Evolutionary conservation across 1,140 invertebrate species (phyloP).

Genomic region (Drosophila truncata): DNA sequence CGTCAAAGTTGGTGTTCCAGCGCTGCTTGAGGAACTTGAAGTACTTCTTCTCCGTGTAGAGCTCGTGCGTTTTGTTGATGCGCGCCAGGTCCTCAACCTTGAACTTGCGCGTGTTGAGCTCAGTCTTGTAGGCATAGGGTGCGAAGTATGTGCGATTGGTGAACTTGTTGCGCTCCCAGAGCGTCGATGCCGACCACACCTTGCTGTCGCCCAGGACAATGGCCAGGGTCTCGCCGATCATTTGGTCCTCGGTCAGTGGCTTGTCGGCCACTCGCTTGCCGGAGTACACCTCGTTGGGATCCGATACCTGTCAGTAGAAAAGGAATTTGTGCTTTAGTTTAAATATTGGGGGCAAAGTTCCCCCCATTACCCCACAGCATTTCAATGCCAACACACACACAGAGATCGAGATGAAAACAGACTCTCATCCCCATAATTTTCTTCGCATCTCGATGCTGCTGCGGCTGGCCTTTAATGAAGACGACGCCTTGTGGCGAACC

Average conservation of each 20-base stretch:
- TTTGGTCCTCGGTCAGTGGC: constrained; percentile 96
- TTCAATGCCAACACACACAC: constrained; percentile 64
- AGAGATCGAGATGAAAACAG: constrained; percentile 14
- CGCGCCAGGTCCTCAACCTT: constrained; percentile 95
- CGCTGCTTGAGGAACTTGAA: constrained; percentile 95
- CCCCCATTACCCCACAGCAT: constrained; percentile 18
- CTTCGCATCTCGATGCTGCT: constrained; percentile 16
- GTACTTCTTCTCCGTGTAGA: constrained; percentile 94
- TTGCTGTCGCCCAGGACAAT: constrained; percentile 95
- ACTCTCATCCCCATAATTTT: constrained; percentile 25
- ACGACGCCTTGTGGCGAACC: constrained; percentile 74
- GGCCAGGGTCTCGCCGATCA: constrained; percentile 96
- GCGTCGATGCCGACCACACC: constrained; percentile 96
- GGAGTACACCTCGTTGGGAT: constrained; percentile 97
- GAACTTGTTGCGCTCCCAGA: constrained; percentile 98
- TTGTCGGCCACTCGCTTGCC: constrained; percentile 95
- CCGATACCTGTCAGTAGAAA: constrained; percentile 89
- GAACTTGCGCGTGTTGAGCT: constrained; percentile 93
- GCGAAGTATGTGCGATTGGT: constrained; percentile 96
- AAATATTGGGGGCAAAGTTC: neutral
- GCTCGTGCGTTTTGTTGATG: constrained; percentile 91
- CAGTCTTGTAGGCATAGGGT: constrained; percentile 96
- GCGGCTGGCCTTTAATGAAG: constrained; percentile 71
- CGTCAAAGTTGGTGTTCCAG: constrained; percentile 97
- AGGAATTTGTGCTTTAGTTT: neutral